Conservation (phyloP, 2,113 vertebrate genomes). For the Zapornia atra region DNA sequence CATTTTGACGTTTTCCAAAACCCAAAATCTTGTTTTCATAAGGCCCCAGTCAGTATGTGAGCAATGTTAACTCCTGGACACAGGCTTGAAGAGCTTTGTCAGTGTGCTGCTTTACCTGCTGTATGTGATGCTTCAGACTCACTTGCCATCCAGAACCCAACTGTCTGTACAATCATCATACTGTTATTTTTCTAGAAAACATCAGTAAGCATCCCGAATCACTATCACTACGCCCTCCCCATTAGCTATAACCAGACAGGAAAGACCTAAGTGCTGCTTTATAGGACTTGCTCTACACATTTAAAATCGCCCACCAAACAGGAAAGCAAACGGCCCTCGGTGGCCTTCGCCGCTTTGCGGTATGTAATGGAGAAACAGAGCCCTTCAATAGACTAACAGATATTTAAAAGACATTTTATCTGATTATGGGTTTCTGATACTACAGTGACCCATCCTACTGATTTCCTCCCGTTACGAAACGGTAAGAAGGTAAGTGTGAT, state of each 20-base stretch:
- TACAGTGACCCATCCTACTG: conserved; percentile 9
- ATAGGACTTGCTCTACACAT: neutral
- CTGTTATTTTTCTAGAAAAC: neutral
- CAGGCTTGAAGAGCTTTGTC: neutral
- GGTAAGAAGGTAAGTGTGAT: neutral
- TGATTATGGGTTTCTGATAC: neutral
- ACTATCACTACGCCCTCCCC: neutral
- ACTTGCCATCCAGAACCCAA: neutral
- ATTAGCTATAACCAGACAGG: neutral
- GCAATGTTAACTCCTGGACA: neutral
- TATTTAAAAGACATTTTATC: neutral
- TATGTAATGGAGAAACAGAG: neutral
- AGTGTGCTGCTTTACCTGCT: neutral
- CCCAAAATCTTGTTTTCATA: neutral
- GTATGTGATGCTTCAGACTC: neutral
- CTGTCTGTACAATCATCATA: neutral
- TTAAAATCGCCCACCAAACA: neutral
- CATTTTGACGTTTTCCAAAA: neutral
- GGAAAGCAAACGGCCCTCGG: conserved; percentile 16
- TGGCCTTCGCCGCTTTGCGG: neutral
- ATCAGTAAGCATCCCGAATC: neutral
- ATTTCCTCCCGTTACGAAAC: neutral
- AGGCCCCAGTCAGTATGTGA: neutral
- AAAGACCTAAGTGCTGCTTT: neutral
- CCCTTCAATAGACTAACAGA: neutral